Evolutionary conservation across 2,113 vertebrate species (phyloP), one percentile per base, ranked within the genome.

Genomic region (Petrocephalus zakoni): DNA sequence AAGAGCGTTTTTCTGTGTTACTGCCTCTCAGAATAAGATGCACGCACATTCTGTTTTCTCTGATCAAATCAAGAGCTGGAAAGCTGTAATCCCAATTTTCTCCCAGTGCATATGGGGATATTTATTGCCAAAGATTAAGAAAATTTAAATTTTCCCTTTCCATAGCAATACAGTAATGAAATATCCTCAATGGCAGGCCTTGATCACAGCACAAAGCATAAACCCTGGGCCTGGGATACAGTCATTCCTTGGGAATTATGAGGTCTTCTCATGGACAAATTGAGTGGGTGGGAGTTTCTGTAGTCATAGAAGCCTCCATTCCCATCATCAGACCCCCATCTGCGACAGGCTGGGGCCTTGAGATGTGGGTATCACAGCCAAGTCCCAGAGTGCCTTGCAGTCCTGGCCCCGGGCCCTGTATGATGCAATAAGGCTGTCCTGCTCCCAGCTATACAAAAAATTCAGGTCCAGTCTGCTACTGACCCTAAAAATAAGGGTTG

Each of bases 131-230:
- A 56, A 29, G 29, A 88, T 53, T 55, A 55, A 56, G 49, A 42
- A 55, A 34, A 53, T 88, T 88, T 15, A 6, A 25, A 82, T 88
- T 88, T 88, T 88, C 56, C 10, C 49, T 37, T 88, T 75, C 49
- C 29, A 34, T 86, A 11, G 52, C 52, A 86, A 55, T 56, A 6
- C 49, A 88, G 87, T 56, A 88, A 81, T 81, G 87, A 21, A 81
- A 87, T 42, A 29, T 88, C 17, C 72, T 88, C 49, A 53, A 88
- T 88, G 52, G 49, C 17, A 55, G 17, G 25, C 47, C 81, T 88
- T 53, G 58, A 81, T 55, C 47, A 78, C 49, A 88, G 22, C 42
- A 88, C 46, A 78, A 34, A 52, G 68, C 2, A 68, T 8, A 88
- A 55, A 52, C 47, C 29, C 19, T 9, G 10, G 19, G 21, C n/a